phyloP scores from a whole-genome alignment of 2,113 vertebrate species.

The Sterna hirundo region DNA sequence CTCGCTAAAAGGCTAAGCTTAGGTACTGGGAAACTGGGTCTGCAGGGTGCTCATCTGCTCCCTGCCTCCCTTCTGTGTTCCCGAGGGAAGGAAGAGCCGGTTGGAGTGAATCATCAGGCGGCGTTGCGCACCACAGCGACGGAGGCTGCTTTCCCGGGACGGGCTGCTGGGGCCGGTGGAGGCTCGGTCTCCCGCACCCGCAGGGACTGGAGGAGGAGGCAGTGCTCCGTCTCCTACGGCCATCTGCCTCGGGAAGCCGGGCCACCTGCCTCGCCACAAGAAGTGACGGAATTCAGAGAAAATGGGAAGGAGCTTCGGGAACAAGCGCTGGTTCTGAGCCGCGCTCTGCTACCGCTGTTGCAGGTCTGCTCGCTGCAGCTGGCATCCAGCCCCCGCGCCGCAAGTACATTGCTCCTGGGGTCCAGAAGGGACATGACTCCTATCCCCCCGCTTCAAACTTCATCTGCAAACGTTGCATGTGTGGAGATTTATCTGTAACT shows the following conservation, averaged over 20 bases:
- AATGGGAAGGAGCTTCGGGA: not conserved
- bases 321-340: not conserved
- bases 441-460: not conserved
- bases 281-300: not conserved
- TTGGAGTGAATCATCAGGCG: not conserved
- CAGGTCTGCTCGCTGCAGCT: accelerated
- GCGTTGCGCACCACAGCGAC: not conserved
- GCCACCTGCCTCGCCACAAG: not conserved
- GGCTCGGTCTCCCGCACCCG: not conserved
- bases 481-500: not conserved
- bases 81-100: not conserved
- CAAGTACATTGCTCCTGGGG: not conserved
- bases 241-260: not conserved
- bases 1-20: not conserved
- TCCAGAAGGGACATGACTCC: not conserved
- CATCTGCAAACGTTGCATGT: not conserved
- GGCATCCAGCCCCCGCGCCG: accelerated
- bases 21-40: not conserved
- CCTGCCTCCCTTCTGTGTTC: not conserved
- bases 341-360: accelerated
- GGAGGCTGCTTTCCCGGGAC: not conserved
- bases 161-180: not conserved
- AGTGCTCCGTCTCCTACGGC: not conserved
- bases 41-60: not conserved
- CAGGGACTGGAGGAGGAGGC: not conserved